phyloP scores from a whole-genome alignment of 2,888 invertebrate genomes.

The Diarsia mendica region DNA sequence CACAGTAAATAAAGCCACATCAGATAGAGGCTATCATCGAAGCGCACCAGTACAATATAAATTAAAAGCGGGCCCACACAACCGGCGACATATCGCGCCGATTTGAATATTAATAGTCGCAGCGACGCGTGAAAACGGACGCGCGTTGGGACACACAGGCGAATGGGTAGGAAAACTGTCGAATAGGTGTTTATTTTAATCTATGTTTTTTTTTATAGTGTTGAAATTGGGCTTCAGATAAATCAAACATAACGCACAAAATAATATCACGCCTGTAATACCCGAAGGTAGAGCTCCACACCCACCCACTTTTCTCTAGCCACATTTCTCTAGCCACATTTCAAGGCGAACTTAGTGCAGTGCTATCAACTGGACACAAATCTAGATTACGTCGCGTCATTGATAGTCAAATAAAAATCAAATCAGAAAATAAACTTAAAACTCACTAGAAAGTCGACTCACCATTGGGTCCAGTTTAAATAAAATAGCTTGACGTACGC shows the following conservation, averaged over 20 bases:
- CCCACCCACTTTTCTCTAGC: too few species aligned
- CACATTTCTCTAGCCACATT: too few species aligned
- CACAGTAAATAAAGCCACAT: conserved; percentile 30
- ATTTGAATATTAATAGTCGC: conserved; percentile 89
- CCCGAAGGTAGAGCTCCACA: too few species aligned
- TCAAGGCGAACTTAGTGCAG: too few species aligned
- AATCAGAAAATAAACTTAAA: not conserved
- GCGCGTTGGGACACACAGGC: conserved; percentile 64
- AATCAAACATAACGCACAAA: too few species aligned
- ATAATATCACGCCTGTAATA: too few species aligned
- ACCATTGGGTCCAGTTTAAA: not conserved
- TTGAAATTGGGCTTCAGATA: too few species aligned
- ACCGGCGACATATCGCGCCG: conserved; percentile 88
- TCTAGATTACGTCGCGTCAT: too few species aligned
- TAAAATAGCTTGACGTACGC: not conserved
- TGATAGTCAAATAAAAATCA: too few species aligned
- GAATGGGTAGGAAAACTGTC: not conserved
- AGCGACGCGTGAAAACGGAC: conserved; percentile 88
- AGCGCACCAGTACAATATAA: conserved; percentile 39
- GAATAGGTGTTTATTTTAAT: not conserved
- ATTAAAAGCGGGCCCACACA: conserved; percentile 78
- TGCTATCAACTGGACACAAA: too few species aligned
- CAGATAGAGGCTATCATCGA: conserved; percentile 18
- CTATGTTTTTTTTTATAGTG: not conserved
- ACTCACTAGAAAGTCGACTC: not conserved